Conservation (phyloP, 2,888 invertebrate genomes). For the Scaptodrosophila latifasciaeformis region DNA sequence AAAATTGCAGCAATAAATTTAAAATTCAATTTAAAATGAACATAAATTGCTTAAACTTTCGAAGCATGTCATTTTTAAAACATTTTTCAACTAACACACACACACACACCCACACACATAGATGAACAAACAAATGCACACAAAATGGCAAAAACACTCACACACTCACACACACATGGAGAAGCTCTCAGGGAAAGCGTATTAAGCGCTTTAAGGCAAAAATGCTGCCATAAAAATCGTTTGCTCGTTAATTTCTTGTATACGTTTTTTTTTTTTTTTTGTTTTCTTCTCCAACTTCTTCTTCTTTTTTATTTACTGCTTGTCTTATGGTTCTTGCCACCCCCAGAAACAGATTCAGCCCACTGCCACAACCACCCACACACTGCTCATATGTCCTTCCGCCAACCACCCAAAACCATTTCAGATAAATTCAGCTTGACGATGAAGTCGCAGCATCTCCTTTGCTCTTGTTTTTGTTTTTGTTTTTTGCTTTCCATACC, state of each 20-base stretch:
- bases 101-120: constrained; percentile 18
- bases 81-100: constrained; percentile 70
- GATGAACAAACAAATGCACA: constrained; percentile 10
- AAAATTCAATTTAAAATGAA: constrained; percentile 75
- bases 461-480: constrained; percentile 16
- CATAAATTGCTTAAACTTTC: constrained; percentile 75
- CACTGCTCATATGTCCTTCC: background rate
- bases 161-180: constrained; percentile 11
- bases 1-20: constrained; percentile 73
- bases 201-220: constrained; percentile 71
- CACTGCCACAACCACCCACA: constrained; percentile 3
- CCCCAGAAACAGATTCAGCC: too few species aligned
- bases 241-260: constrained; percentile 67
- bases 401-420: constrained; percentile 17
- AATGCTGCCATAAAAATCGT: constrained; percentile 70
- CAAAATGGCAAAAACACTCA: constrained; percentile 5
- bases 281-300: constrained; percentile 21
- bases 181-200: constrained; percentile 34
- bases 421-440: too few species aligned
- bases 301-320: constrained; percentile 51
- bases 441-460: background rate
- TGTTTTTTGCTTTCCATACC: constrained; percentile 11
- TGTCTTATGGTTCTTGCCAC: constrained; percentile 25
- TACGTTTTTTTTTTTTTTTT: constrained; percentile 32
- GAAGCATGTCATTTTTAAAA: constrained; percentile 75